Evolutionary conservation across 1,140 invertebrate genomes (phyloP).

Genomic region (Bombus sibiricus): DNA sequence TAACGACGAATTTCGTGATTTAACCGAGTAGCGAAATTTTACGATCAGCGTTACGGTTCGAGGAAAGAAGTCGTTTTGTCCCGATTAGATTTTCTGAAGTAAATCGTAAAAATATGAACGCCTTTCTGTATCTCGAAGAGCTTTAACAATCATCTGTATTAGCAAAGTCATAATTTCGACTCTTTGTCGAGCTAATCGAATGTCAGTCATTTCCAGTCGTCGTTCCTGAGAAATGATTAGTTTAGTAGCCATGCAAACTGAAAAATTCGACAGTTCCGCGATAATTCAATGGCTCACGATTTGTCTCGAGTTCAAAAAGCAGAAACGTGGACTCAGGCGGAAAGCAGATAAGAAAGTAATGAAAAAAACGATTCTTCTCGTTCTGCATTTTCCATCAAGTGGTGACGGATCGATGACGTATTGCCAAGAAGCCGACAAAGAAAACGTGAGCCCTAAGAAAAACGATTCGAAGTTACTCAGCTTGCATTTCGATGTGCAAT

Average conservation of each 20-base stretch:
- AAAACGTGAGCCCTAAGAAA: not conserved
- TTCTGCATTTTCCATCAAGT: not conserved
- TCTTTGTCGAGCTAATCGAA: slow-evolving; percentile 48
- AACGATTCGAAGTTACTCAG: not conserved
- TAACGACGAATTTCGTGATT: too few relatives aligned
- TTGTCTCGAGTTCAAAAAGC: slow-evolving; percentile 60
- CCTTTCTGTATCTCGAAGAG: too few relatives aligned
- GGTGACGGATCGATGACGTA: not conserved
- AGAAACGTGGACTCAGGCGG: slow-evolving; percentile 39
- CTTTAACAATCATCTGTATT: not conserved
- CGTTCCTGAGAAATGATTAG: slow-evolving; percentile 51
- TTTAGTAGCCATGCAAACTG: slow-evolving; percentile 52
- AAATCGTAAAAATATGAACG: too few relatives aligned
- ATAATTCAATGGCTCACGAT: slow-evolving; percentile 61
- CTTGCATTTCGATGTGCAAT: not conserved
- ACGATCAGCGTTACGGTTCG: too few relatives aligned
- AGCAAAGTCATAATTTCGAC: not conserved
- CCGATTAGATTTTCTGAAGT: too few relatives aligned
- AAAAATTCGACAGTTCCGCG: slow-evolving; percentile 41
- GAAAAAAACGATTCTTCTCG: not conserved
- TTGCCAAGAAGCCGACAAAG: not conserved
- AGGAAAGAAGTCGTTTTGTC: too few relatives aligned
- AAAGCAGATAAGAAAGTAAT: slow-evolving; percentile 46
- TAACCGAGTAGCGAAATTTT: too few relatives aligned
- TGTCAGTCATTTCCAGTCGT: slow-evolving; percentile 52